Evolutionary conservation across 2,113 vertebrate genomes (phyloP).

Genomic region (Corvus hawaiiensis): DNA sequence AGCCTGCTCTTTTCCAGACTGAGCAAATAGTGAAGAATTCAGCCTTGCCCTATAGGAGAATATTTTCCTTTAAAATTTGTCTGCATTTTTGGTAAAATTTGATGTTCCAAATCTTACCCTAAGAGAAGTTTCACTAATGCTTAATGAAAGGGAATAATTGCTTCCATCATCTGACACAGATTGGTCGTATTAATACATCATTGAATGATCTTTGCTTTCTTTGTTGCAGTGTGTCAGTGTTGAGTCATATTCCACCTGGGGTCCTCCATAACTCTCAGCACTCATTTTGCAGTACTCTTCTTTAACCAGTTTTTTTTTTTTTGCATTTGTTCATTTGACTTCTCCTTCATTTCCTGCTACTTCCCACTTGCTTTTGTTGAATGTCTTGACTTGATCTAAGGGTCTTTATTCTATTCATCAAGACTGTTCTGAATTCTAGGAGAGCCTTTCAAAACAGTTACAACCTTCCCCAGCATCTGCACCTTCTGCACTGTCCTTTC

Average conservation of each 20-base stretch:
- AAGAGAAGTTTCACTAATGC: not conserved
- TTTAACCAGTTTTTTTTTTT: not conserved
- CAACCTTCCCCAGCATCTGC: not conserved
- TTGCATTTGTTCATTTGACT: not conserved
- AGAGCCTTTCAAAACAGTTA: not conserved
- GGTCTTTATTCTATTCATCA: not conserved
- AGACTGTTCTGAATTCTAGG: not conserved
- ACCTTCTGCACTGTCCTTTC: not conserved
- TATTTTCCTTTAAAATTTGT: not conserved
- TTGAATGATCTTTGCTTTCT: not conserved
- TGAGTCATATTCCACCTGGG: constrained; percentile 24
- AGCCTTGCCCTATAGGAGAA: not conserved
- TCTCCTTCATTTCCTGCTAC: not conserved
- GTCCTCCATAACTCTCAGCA: not conserved
- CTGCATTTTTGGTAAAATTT: not conserved
- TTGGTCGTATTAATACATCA: not conserved
- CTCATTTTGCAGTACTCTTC: not conserved
- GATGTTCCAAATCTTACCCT: not conserved
- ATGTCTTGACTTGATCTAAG: not conserved
- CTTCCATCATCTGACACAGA: not conserved
- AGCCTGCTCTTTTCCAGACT: not conserved
- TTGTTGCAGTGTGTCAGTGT: not conserved
- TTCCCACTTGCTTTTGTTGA: not conserved
- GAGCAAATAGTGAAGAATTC: not conserved
- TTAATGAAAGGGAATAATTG: constrained; percentile 1